Evolutionary conservation across 2,113 vertebrate species (phyloP).

Genomic region (Oryzias curvinotus): DNA sequence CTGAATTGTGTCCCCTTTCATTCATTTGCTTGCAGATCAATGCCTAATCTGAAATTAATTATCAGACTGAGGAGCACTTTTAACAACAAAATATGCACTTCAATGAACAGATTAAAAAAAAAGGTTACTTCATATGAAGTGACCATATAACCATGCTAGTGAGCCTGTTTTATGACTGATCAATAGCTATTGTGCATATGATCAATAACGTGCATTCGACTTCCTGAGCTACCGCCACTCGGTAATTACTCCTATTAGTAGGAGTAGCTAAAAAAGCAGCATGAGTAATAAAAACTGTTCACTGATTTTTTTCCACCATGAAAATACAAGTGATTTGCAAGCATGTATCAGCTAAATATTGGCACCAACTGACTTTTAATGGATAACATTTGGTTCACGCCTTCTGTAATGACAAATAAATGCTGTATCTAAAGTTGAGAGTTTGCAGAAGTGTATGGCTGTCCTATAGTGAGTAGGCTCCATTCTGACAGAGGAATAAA

Average conservation of each 20-base stretch:
- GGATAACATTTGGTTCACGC: too few species aligned
- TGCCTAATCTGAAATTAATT: not conserved
- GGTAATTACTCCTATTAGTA: not conserved
- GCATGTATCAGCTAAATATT: too few species aligned
- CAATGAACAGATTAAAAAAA: not conserved
- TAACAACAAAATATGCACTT: not conserved
- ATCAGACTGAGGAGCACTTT: not conserved
- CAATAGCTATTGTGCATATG: not conserved
- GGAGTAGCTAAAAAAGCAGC: not conserved
- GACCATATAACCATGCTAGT: not conserved
- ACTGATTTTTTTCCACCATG: too few species aligned
- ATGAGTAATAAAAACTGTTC: not conserved
- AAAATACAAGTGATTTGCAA: too few species aligned
- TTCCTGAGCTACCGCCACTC: not conserved
- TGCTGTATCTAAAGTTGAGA: too few species aligned
- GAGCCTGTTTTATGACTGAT: not conserved
- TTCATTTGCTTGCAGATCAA: not conserved
- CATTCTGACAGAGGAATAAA: too few species aligned
- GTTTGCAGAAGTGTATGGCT: too few species aligned
- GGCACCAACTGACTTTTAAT: too few species aligned
- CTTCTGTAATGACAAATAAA: too few species aligned
- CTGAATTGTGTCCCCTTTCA: not conserved
- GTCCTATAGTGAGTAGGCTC: too few species aligned
- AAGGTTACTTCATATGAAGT: not conserved
- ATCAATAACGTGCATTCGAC: not conserved